These are phyloP conservation scores for Tetragonula clypearis DNA, from an alignment of 1,140 invertebrate species.

Conservation along the genomic window DNA sequence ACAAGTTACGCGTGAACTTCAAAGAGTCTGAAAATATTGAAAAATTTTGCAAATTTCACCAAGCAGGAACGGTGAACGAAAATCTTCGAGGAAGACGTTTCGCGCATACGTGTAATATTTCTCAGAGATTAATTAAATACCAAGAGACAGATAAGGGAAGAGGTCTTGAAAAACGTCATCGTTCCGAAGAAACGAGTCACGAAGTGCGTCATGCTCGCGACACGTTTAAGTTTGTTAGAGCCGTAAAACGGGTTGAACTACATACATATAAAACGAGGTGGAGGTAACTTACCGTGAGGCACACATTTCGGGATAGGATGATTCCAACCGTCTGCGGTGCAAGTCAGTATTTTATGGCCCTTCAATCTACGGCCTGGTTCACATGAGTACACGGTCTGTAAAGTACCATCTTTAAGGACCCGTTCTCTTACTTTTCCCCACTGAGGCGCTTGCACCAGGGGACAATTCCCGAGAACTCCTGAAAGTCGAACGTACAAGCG, in stretches of 20 bases:
- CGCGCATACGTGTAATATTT: background rate
- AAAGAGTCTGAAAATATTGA: no score
- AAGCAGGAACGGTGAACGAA: no score
- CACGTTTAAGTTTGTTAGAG: background rate
- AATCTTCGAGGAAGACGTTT: no score
- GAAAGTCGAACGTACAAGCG: conserved; percentile 45
- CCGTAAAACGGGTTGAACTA: no score
- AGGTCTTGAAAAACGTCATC: background rate
- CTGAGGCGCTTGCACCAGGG: conserved; percentile 67
- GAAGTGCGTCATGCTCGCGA: background rate
- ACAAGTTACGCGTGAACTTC: no score
- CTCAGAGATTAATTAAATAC: background rate
- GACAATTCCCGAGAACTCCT: conserved; percentile 71
- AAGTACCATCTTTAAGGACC: conserved; percentile 70
- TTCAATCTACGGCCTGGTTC: conserved; percentile 71
- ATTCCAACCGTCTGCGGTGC: conserved; percentile 72
- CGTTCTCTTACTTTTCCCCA: conserved; percentile 72
- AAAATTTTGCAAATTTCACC: no score
- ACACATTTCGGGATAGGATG: conserved; percentile 74
- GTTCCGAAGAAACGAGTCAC: background rate
- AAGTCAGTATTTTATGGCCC: conserved; percentile 75
- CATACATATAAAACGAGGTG: conserved; percentile 9
- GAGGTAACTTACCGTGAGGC: conserved; percentile 65
- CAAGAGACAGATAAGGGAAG: background rate
- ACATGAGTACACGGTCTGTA: conserved; percentile 75